Base-by-base conservation (phyloP, 2,113 vertebrate species). In the Pelvicachromis taeniatus region DNA sequence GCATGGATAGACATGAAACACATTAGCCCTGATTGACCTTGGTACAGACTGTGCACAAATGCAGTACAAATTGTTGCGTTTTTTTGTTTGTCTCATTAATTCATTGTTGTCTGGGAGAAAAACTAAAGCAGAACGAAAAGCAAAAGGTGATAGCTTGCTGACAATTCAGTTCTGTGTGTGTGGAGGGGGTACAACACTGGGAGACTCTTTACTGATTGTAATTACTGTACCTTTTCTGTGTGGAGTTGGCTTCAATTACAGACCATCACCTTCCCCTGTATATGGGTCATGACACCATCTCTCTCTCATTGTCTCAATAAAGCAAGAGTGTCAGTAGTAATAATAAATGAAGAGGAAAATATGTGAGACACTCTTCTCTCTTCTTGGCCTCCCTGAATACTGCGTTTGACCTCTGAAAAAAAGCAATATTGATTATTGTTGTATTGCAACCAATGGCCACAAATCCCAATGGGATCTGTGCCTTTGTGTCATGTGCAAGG, bases 1-100 rank as follows among this genome's bases (percentile, higher is more conserved):
- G 92, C 83, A 82, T 61, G 77, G 59, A 89, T 82, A 85, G 87
- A 88, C 93, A 87, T 31, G 12, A 84, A 84, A 70, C 87, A 82
- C 92, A 90, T 91, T 92, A 91, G 87, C 85, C 77, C 81, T 84
- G 84, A 93, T 87, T 93, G 93, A 93, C 93, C 89, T 86, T 73
- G 59, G 84, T 84, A 35, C 77, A 83, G 78, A 89, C 81, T 55
- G 78, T n/a, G 50, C 54, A 65, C 77, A 79, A 81, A 91, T 87
- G 80, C 61, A 4, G 68, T 2, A 38, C 33, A 78, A 82, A 87
- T 79, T 21, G 56, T 86, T 53, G 16, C 3, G 73, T 78, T 79
- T 59, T 48, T 82, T 73, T 83, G 31, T 87, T 81, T 88, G 55
- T 86, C 65, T 86, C 78, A 83, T 88, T 89, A 90, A 89, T 85